Conservation (phyloP, 2,113 vertebrate species). For the Phyllopteryx taeniolatus region DNA sequence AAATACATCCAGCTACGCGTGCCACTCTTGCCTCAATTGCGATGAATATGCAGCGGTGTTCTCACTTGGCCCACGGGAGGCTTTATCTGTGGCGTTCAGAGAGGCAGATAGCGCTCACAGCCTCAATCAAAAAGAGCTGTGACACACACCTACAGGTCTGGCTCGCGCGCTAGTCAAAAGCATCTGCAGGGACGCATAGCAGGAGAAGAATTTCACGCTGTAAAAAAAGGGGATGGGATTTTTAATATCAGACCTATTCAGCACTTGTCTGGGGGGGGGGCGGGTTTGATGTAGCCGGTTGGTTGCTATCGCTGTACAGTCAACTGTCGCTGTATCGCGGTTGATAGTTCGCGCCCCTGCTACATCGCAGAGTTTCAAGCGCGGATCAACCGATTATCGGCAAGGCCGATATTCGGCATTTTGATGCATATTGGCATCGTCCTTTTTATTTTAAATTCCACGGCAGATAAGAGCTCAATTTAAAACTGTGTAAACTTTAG, state of each 20-base stretch:
- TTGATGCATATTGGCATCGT: too few species aligned
- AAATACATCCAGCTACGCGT: slow-evolving; percentile 24
- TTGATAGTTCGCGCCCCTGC: too few species aligned
- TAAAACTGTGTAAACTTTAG: too few species aligned
- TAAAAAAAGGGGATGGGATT: slow-evolving; percentile 5
- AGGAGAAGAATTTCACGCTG: slow-evolving; percentile 38
- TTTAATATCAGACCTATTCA: background rate
- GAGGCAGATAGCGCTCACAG: slow-evolving; percentile 56
- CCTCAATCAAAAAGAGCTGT: slow-evolving; percentile 57
- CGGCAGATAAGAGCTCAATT: too few species aligned
- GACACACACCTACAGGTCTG: slow-evolving; percentile 58
- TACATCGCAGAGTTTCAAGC: too few species aligned
- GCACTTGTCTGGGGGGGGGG: background rate
- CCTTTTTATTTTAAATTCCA: too few species aligned
- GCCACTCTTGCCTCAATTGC: slow-evolving; percentile 15
- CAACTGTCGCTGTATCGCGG: too few species aligned
- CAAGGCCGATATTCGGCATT: too few species aligned
- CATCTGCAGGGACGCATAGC: slow-evolving; percentile 20
- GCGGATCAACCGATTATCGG: too few species aligned
- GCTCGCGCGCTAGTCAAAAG: slow-evolving; percentile 34
- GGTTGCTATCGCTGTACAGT: too few species aligned
- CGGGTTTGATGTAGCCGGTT: too few species aligned
- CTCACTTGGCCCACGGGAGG: slow-evolving; percentile 46
- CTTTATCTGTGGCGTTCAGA: slow-evolving; percentile 68
- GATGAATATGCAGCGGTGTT: background rate